Evolutionary conservation across 2,888 invertebrate genomes (phyloP).

Genomic region (Chalcis sispes): DNA sequence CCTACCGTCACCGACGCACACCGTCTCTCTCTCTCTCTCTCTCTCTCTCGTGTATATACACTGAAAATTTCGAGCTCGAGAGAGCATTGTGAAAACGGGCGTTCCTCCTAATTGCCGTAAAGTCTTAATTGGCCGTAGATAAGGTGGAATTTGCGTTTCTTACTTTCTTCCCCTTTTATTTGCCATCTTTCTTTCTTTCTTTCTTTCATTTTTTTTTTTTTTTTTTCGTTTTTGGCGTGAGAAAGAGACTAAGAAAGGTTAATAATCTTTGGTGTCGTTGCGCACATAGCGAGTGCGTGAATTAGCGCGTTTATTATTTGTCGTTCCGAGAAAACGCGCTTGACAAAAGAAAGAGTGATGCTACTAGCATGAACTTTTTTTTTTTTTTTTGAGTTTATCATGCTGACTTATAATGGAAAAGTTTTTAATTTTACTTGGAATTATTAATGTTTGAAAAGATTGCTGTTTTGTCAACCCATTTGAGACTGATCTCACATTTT

Average conservation of each 20-base stretch:
- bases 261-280: slow-evolving; percentile 1
- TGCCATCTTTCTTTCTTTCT: not conserved
- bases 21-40: too few relatives aligned
- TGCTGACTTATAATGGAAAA: too few relatives aligned
- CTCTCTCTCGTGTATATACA: not conserved
- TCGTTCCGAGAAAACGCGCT: slow-evolving; percentile 19
- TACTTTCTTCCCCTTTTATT: too few relatives aligned
- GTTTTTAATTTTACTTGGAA: too few relatives aligned
- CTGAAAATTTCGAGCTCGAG: slow-evolving; percentile 1
- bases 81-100: slow-evolving; percentile 28
- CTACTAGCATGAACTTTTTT: too few relatives aligned
- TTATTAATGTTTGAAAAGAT: too few relatives aligned
- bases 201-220: too few relatives aligned
- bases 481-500: too few relatives aligned
- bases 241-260: slow-evolving; percentile 14
- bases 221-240: not conserved
- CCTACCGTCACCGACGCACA: too few relatives aligned
- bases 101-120: slow-evolving; percentile 41
- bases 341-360: too few relatives aligned
- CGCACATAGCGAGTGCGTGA: not conserved
- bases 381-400: too few relatives aligned
- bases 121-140: slow-evolving; percentile 47
- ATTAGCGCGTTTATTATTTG: slow-evolving; percentile 34
- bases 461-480: too few relatives aligned
- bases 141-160: slow-evolving; percentile 28